A percentile compares a stretch with the other conserved stretches of the same genome.
Evolutionary conservation across 2,797 vertebrate genomes (phyloP).

Genomic region (Botia kubotai): DNA sequence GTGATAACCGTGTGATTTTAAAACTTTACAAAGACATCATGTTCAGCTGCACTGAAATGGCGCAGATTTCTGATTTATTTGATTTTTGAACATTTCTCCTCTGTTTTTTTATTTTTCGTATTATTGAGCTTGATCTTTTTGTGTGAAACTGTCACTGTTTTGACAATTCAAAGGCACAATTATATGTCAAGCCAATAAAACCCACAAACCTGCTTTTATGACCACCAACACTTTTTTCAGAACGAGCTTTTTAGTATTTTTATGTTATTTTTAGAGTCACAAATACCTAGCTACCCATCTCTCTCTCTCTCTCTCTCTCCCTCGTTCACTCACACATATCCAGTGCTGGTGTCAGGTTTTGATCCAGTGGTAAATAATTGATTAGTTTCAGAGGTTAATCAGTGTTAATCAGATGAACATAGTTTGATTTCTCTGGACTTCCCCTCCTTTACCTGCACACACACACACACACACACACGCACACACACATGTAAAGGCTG

Average conservation of each 20-base stretch:
- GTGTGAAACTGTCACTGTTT: neutral
- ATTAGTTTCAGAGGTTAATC: slow-evolving; percentile 42
- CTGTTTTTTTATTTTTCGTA: neutral
- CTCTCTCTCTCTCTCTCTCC: neutral
- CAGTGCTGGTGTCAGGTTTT: slow-evolving; percentile 1
- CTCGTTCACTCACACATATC: neutral
- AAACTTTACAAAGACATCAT: slow-evolving; percentile 24
- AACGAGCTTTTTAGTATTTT: neutral
- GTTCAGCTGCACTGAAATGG: neutral
- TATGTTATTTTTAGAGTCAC: neutral
- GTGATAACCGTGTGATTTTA: neutral
- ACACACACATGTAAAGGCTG: neutral
- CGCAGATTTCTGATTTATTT: neutral
- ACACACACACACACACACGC: neutral
- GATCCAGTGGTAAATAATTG: slow-evolving; percentile 34
- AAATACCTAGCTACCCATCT: neutral
- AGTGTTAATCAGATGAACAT: slow-evolving; percentile 41
- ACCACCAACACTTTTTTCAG: neutral
- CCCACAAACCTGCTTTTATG: slow-evolving; percentile 16
- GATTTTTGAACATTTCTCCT: neutral
- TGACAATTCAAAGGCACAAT: slow-evolving; percentile 12
- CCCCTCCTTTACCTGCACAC: neutral
- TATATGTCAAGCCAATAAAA: slow-evolving; percentile 32
- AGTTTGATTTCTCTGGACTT: slow-evolving; percentile 32
- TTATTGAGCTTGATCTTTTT: neutral